These are phyloP conservation scores for Grus americana DNA, from an alignment of 2,113 vertebrate genomes.

Conservation along the genomic window DNA sequence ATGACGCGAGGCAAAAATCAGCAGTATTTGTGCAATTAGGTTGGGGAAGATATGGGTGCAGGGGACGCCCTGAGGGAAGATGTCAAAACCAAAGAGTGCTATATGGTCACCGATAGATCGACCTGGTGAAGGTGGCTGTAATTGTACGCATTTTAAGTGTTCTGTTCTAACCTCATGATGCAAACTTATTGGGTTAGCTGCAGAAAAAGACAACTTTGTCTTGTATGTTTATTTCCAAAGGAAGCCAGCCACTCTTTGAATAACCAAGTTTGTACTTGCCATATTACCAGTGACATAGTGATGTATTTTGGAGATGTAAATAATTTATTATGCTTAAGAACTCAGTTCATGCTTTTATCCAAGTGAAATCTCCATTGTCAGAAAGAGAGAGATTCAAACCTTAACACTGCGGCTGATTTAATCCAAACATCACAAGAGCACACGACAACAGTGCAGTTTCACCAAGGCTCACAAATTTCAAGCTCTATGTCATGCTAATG, in stretches of 20 bases:
- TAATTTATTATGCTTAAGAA: neutral
- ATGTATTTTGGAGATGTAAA: neutral
- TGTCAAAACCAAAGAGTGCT: neutral
- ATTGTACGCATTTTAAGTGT: neutral
- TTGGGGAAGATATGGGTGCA: neutral
- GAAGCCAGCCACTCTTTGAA: rapidly evolving
- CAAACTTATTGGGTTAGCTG: neutral
- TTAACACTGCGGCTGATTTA: neutral
- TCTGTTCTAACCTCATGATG: neutral
- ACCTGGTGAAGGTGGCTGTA: neutral
- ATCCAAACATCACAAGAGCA: neutral
- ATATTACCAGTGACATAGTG: neutral
- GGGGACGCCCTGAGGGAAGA: neutral
- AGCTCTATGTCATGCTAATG: neutral
- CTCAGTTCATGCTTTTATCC: neutral
- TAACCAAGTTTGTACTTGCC: neutral
- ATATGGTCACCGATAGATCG: rapidly evolving
- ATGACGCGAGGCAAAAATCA: neutral
- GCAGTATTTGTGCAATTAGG: neutral
- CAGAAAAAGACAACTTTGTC: neutral
- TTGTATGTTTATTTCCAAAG: neutral
- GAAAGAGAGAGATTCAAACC: neutral
- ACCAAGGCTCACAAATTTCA: neutral
- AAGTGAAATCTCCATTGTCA: neutral
- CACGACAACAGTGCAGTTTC: neutral